phyloP scores from a whole-genome alignment of 2,797 vertebrate genomes.

The Platyrinchus mystaceus region DNA sequence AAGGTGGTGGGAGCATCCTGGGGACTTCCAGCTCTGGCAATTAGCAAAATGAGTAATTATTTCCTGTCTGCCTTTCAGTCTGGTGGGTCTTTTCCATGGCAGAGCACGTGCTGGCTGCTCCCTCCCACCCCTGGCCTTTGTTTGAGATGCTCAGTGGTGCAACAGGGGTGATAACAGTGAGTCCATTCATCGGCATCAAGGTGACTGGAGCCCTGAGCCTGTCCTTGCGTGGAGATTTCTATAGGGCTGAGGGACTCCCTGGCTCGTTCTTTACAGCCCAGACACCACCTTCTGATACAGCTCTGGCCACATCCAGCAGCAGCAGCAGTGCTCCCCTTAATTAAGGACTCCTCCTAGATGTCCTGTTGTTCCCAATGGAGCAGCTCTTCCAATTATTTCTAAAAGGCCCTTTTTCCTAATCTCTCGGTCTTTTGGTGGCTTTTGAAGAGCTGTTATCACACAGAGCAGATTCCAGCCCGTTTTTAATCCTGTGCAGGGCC shows the following conservation, averaged over 20 bases:
- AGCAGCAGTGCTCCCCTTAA: not conserved
- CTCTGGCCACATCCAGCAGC: not conserved
- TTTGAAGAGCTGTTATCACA: not conserved
- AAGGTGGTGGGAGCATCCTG: not conserved
- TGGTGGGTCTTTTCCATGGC: not conserved
- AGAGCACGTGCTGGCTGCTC: not conserved
- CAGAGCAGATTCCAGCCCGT: not conserved
- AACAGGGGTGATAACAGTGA: not conserved
- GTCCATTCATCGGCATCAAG: not conserved
- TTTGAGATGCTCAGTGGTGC: not conserved
- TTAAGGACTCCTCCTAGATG: not conserved
- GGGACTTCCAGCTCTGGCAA: not conserved
- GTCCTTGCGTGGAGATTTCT: slow-evolving; percentile 4
- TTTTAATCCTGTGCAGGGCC: not conserved
- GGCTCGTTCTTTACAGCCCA: not conserved
- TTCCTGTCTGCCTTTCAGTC: not conserved
- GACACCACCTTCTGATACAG: not conserved
- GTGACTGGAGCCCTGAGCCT: not conserved
- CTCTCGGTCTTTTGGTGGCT: not conserved
- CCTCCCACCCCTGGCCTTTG: not conserved
- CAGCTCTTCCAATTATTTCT: slow-evolving; percentile 56
- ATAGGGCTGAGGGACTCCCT: not conserved
- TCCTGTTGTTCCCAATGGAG: slow-evolving; percentile 28
- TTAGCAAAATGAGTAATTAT: accelerated
- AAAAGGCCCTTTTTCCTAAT: not conserved